Evolutionary conservation across 2,797 vertebrate species (phyloP).

Genomic region (Tinamus major): DNA sequence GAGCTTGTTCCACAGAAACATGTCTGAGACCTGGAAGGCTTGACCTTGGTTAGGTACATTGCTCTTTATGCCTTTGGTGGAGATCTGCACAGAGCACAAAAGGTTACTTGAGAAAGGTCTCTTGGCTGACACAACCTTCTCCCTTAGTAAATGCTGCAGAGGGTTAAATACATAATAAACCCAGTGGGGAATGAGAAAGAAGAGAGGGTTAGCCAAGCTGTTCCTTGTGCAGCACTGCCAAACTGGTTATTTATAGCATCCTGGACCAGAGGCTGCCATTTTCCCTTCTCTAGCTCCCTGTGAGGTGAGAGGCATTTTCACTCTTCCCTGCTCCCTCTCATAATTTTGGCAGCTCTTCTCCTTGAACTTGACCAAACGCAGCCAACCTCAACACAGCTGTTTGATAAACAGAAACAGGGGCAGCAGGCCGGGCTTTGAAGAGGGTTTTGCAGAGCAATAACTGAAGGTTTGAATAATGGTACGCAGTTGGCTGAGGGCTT

Average conservation of each 20-base stretch:
- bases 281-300: slow-evolving; percentile 59
- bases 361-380: slow-evolving; percentile 52
- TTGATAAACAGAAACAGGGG: slow-evolving; percentile 74
- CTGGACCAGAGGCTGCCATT: slow-evolving; percentile 56
- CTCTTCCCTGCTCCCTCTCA: slow-evolving; percentile 51
- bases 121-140: slow-evolving; percentile 28
- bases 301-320: slow-evolving; percentile 69
- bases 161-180: slow-evolving; percentile 61
- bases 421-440: slow-evolving; percentile 65
- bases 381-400: slow-evolving; percentile 75
- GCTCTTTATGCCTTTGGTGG: neutral
- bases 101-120: neutral
- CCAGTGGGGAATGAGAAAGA: slow-evolving; percentile 38
- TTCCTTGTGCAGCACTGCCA: slow-evolving; percentile 55
- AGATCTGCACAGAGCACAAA: neutral
- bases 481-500: slow-evolving; percentile 47
- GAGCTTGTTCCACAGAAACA: neutral
- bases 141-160: slow-evolving; percentile 21
- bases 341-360: slow-evolving; percentile 64
- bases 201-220: slow-evolving; percentile 49
- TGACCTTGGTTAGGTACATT: neutral
- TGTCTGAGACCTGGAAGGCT: neutral
- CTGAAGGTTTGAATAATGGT: slow-evolving; percentile 69
- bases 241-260: slow-evolving; percentile 71
- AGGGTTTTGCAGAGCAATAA: slow-evolving; percentile 59